Evolutionary conservation across 2,797 vertebrate species (phyloP), one percentile per base, ranked within the genome.

Genomic region (Catamblyrhynchus diadema): DNA sequence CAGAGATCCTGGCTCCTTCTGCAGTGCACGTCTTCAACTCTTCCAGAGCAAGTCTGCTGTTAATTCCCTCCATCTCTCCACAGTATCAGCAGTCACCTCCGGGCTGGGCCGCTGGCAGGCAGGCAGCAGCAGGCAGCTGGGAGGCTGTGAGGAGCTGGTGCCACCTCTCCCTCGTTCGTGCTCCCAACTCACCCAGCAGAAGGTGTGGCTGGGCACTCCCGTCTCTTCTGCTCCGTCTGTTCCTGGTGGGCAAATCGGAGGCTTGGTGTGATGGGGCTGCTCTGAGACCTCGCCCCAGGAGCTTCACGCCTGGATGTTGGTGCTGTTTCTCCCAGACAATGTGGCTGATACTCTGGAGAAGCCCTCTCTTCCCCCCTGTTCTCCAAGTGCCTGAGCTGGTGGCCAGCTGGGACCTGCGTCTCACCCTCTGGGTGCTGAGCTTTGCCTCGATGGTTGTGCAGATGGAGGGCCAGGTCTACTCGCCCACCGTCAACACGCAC

Each of bases 401-500:
- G 57, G 92, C 94, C 32, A 45, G 97, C 97, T 96, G 94, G 97
- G 98, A 97, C 83, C 96, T 98, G 74, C 97, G 91, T 95, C 95
- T 98, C 83, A 95, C 98, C 93, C 98, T 99, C 97, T 99, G 99
- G 99, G 98, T 99, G 93, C 97, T 99, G 93, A 98, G 98, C 95
- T 98, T 99, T 61, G 88, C 97, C 94, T 97, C 96, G 2, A 91
- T 97, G 37, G 95, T 99, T 35, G 96, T 81, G 21, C 97, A 77
- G 45, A 96, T 98, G 94, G 97, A 98, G 92, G 98, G 98, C 89
- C 99, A 99, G 97, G 98, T 98, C 97, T 99, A 99, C 96, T 98
- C 99, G 9, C 99, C 99, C 69, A 99, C 98, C 33, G 99, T 99
- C 97, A 99, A 99, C 97, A 99, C 99, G 2, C 99, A 99, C 98